Base-by-base conservation (phyloP, 2,113 vertebrate genomes). In the Equus quagga region DNA sequence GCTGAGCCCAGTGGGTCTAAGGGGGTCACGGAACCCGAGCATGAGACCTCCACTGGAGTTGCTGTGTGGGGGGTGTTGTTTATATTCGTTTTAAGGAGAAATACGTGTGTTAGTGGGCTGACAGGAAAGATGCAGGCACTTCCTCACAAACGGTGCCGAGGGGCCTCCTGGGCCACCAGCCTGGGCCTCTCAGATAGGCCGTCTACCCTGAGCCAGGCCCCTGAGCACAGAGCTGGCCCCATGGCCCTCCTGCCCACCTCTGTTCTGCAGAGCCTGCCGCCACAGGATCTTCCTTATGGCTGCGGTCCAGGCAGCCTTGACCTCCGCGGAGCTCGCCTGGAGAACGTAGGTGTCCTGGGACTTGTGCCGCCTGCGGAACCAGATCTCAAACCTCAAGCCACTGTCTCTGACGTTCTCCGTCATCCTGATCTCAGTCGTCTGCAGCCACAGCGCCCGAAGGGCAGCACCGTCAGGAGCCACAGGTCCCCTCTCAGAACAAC, bases 391-490 rank as follows among this genome's bases (percentile, higher is more conserved):
- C 28, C 99, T 98, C 19, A 99, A 98, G 21, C 99, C 99, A 6
- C 99, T 99, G 97, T 99, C 99, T 0, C 99, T 99, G 0, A 99
- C 98, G 31, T 98, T 99, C 97, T 99, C 99, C 0, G 99, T 99
- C 98, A 99, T 99, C 31, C 99, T 99, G 49, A 99, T 99, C 95
- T 99, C 99, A 26, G 99, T 99, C 2, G 98, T 99, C 99, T 99
- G 86, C 69, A 91, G 62, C 19, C 95, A 58, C 19, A 65, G 78
- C 28, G 17, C 0, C 3, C 9, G 5, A 31, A 33, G 0, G 70
- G 54, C 41, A 9, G 51, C 67, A 44, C n/a, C 4, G 10, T 87
- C 67, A 58, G 67, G 54, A 36, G 17, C 12, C 13, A 8, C 21
- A 6, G 58, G 58, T 14, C 54, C 78, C 9, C 44, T 9, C 73